Base-by-base conservation (phyloP, 2,797 vertebrate genomes). In the Xenops minutus region DNA sequence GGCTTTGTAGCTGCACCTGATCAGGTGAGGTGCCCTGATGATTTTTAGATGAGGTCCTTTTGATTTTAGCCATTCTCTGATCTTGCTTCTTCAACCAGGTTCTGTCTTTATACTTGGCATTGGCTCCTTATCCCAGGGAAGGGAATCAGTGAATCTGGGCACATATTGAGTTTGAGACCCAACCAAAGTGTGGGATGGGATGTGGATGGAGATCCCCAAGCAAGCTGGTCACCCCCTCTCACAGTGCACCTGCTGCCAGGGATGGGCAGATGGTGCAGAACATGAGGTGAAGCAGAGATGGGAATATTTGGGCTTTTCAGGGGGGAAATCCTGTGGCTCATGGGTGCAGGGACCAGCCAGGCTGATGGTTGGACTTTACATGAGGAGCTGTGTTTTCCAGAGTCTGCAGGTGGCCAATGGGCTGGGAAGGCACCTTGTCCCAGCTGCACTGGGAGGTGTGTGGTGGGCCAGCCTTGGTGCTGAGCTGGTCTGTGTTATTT, bases 401-500 rank as follows among this genome's bases (percentile, higher is more conserved):
- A 6, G 73, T 18, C 48, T 37, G n/a, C 21, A 10, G 49, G 30
- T 48, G 55, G 29, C 61, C 32, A 30, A 1, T 0, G 14, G 69
- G 8, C 22, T 2, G 5, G 30, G 74, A n/a, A 44, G 67, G 27
- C 0, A 30, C 58, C 52, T 15, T 61, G 29, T 44, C n/a, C 36
- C 20, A 3, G 37, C 37, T 29, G 49, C n/a, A 6, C 10, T 0
- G 1, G 19, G 23, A 36, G 41, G 62, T 30, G 17, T 0, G 2
- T 30, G 64, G 16, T 39, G 48, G 43, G 66, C 22, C 52, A 32
- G 67, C 14, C 6, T 18, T 43, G 29, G 5, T 15, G 32, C 46
- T 62, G 58, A 62, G 64, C n/a, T 44, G 58, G 46, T 24, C 30
- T 36, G 41, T n/a, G 22, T 36, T 46, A 15, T 10, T 9, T 37